Percentiles rank a stretch among this genome's conserved stretches.
These are phyloP conservation scores for Tachysurus vachellii DNA, from an alignment of 2,113 vertebrate genomes.

Conservation along the genomic window DNA sequence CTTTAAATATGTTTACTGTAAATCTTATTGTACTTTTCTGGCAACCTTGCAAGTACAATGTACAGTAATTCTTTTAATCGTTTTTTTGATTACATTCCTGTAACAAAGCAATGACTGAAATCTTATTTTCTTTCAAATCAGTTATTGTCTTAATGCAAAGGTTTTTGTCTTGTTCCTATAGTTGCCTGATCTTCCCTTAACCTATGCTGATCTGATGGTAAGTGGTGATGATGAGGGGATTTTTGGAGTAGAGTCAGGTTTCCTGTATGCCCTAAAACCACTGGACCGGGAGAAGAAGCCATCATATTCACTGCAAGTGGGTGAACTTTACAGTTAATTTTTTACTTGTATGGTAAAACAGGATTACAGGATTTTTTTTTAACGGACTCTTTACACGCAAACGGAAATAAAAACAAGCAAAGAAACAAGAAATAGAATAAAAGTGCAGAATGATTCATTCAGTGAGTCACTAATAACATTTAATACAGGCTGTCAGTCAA, in stretches of 20 bases:
- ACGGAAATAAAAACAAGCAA: not conserved
- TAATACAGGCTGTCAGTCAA: not conserved
- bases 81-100: not conserved
- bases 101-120: not conserved
- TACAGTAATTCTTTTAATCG: not conserved
- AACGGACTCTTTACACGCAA: not conserved
- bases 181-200: slow-evolving; percentile 68
- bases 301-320: slow-evolving; percentile 77
- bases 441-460: not conserved
- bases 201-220: slow-evolving; percentile 68
- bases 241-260: slow-evolving; percentile 80
- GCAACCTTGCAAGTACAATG: not conserved
- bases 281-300: slow-evolving; percentile 82
- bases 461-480: not conserved
- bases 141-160: not conserved
- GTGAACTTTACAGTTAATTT: not conserved
- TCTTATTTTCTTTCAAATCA: not conserved
- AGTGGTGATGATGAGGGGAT: slow-evolving; percentile 71
- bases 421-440: not conserved
- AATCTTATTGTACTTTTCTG: not conserved
- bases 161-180: slow-evolving; percentile 38
- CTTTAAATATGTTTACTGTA: not conserved
- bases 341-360: not conserved
- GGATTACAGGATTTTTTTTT: not conserved
- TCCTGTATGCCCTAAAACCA: slow-evolving; percentile 75